Evolutionary conservation across 2,797 vertebrate genomes (phyloP), one percentile per base, ranked within the genome.

Genomic region (Cryptoprocta ferox): DNA sequence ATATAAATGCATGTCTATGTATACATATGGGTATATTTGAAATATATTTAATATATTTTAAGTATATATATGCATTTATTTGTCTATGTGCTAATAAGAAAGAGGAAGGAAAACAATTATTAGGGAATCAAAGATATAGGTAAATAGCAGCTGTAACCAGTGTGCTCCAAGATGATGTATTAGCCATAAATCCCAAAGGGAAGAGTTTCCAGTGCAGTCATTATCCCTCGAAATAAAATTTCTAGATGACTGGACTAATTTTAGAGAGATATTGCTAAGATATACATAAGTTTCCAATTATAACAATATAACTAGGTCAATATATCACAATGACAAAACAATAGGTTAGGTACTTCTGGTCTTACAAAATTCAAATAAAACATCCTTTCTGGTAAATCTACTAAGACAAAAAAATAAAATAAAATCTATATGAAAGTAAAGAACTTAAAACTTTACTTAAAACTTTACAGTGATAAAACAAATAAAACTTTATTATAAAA

Each of bases 401-500:
- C 26, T 9, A 53, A 48, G 32, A 88, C 13, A 61, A 35, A 53
- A 61, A 35, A 53, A 75, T 11, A 75, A 79, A 76, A 10, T 48
- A 50, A 82, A 59, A 87, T 48, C 59, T 66, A 56, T 66, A 39
- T 42, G 32, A 84, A 70, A 73, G 16, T 65, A 35, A 68, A 79
- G 9, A 32, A 59, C 32, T 79, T 82, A 86, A 90, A 63, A 78
- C n/a, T n/a, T n/a, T n/a, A n/a, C n/a, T n/a, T n/a, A n/a, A n/a
- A n/a, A n/a, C n/a, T n/a, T n/a, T n/a, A n/a, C 6, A 35, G 12
- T 94, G n/a, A 78, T 35, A 35, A 65, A 95, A 50, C 30, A 53
- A 96, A 89, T 50, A 59, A n/a, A 73, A 61, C 48, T 59, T 73
- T 65, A 79, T 85, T 81, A 48, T 90, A 90, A 86, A 73, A 50